Base-by-base conservation (phyloP, 2,888 invertebrate genomes). In the Nephrotoma guestfalica region DNA sequence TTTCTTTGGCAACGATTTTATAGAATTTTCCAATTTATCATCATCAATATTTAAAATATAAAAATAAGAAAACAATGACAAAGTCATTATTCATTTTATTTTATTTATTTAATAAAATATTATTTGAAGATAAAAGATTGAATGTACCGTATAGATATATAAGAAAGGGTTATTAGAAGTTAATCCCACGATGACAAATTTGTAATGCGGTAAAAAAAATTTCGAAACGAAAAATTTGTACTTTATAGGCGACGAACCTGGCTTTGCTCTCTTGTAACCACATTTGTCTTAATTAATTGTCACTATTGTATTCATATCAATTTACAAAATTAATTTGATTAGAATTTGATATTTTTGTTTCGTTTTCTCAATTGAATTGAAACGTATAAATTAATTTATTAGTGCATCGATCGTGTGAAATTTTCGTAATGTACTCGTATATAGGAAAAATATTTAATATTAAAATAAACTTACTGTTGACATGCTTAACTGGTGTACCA, bases 401-500 rank as follows among this genome's bases (percentile, higher is more conserved):
- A 30, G n/a, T 57, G 15, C 30, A 30, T 2, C 30, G 7, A 9
- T 57, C 71, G 71, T 30, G 71, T 71, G 9, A 71, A 9, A 15
- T 51, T 51, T 11, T 71, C 30, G 30, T 2, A 30, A 30, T 30
- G 30, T 30, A 30, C 6, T 15, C 0, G 4, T 7, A 30, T 30
- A 30, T 30, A 30, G 30, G 3, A 30, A 30, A 30, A 30, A 30
- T 30, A 30, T 51, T 30, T 30, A 30, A 71, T 18, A 71, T 9
- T 41, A 41, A 18, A 45, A 18, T 43, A 18, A 86, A 91, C 93
- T 93, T 91, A 95, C 95, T 95, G 88, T 92, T 93, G 7, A 93
- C 90, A 89, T 93, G 93, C 90, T 93, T 94, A 0, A 93, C 94
- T 11, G 96, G 96, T 51, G 96, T 95, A 86, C 97, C 97, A 88